Evolutionary conservation across 2,113 vertebrate genomes (phyloP).

Genomic region (Glareola pratincola): DNA sequence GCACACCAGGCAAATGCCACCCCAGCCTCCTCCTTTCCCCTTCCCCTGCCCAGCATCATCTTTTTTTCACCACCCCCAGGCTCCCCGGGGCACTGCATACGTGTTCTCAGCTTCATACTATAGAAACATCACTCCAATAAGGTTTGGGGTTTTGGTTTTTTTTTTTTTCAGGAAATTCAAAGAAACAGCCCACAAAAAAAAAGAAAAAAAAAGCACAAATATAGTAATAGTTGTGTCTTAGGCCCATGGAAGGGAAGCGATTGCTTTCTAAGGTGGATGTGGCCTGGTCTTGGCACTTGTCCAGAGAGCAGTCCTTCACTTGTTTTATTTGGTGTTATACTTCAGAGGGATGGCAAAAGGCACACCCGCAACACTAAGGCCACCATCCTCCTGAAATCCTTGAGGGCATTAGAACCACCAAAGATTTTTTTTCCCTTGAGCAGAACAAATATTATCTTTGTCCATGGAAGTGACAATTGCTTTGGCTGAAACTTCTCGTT

Average conservation of each 20-base stretch:
- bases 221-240: background rate
- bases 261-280: background rate
- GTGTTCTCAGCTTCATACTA: background rate
- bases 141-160: too few relatives aligned
- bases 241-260: background rate
- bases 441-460: background rate
- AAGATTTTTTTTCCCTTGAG: background rate
- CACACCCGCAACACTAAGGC: background rate
- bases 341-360: background rate
- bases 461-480: background rate
- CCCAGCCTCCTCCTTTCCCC: background rate
- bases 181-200: background rate
- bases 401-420: background rate
- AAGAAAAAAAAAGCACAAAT: background rate
- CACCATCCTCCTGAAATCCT: background rate
- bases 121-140: background rate
- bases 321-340: background rate
- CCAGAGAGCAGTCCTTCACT: background rate
- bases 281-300: background rate
- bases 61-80: background rate
- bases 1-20: background rate
- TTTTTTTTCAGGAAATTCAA: background rate
- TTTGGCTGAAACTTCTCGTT: background rate
- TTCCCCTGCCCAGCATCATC: background rate
- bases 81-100: rapidly evolving